Base-by-base conservation (phyloP, 2,797 vertebrate genomes). In the Rhynchonycteris naso region DNA sequence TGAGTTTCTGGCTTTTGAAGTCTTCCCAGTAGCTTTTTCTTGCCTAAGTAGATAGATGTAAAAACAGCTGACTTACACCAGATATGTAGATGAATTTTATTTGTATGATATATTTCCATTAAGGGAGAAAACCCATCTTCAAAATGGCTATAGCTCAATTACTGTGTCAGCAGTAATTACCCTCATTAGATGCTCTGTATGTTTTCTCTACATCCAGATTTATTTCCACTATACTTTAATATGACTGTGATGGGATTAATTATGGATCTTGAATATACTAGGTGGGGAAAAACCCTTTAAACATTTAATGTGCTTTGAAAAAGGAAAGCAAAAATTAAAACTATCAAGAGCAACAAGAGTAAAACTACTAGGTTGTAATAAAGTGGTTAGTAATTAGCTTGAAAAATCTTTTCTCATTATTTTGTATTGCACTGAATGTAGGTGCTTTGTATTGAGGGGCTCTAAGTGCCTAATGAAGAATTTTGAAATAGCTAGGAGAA, bases 81-180 rank as follows among this genome's bases (percentile, higher is more conserved):
- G 65, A 19, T n/a, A 24, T 47, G 35, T 89, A 90, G 61, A 65
- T 58, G n/a, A 26, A 61, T 76, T 93, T 90, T 65, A 71, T 89
- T 66, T 87, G 9, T 63, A 54, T 19, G 35, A 61, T 65, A 30
- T 52, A 50, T 50, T 80, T 47, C 28, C 81, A 38, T 50, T 76
- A 85, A 81, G 38, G 52, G 54, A 61, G 72, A 88, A 71, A 91
- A 21, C 21, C n/a, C 38, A 85, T 18, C 14, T 21, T 43, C 52
- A 61, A 38, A 63, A 54, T 88, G 24, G 12, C 33, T 63, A 14
- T 33, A 72, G 38, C 16, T 83, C 52, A 71, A 19, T 47, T 90
- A 58, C 18, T 35, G 19, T 65, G 35, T 59, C 47, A 59, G 8
- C n/a, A 92, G 21, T 75, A 65, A 38, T 61, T 72, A 35, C 47